Percentiles rank a stretch among this genome's conserved stretches.
Conservation (phyloP, 2,113 vertebrate species). For the Solenodon paradoxus region DNA sequence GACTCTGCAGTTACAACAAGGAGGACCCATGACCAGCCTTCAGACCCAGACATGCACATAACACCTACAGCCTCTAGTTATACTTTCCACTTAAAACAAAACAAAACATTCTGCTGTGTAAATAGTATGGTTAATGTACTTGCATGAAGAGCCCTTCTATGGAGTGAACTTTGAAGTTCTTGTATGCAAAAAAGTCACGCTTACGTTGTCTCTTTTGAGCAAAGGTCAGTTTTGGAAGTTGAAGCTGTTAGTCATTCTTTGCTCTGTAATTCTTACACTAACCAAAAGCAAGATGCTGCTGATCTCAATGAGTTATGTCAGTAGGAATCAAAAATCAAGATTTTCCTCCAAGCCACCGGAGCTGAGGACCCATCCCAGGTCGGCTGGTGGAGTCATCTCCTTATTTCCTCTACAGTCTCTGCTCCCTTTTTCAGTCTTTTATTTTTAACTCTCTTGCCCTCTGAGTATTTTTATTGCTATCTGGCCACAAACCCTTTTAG, state of each 20-base stretch:
- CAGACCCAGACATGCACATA: background rate
- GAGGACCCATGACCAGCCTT: background rate
- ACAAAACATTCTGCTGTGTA: background rate
- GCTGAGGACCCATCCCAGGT: background rate
- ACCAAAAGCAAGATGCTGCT: background rate
- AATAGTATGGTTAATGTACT: background rate
- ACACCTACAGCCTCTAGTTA: background rate
- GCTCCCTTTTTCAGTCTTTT: background rate
- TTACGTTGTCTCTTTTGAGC: background rate
- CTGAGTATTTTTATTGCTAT: constrained; percentile 46
- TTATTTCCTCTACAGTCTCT: background rate
- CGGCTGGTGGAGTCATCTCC: background rate
- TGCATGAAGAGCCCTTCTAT: background rate
- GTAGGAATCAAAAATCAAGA: background rate
- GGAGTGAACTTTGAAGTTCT: background rate
- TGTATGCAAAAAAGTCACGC: background rate
- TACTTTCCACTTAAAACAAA: background rate
- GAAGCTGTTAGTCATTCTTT: background rate
- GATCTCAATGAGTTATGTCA: background rate
- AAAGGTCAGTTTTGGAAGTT: background rate
- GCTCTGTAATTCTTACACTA: background rate
- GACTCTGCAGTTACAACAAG: background rate
- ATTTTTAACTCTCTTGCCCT: constrained; percentile 60
- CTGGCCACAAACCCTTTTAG: constrained; percentile 34
- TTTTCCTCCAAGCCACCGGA: background rate